These are phyloP conservation scores for Prunella fulvescens DNA, from an alignment of 2,113 vertebrate genomes.

Conservation along the genomic window DNA sequence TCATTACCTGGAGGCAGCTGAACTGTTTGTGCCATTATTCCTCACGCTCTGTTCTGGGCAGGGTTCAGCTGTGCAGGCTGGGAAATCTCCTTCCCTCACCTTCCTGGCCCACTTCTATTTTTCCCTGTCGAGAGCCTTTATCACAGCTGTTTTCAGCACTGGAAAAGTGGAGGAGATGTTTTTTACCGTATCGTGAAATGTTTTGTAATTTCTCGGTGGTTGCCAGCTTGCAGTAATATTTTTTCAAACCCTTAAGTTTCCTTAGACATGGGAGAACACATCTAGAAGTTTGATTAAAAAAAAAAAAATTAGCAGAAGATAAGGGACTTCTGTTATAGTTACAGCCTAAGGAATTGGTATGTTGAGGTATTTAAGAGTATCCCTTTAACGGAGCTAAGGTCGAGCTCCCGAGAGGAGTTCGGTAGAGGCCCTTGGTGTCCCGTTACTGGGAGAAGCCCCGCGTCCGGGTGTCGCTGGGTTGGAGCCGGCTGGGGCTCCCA, in stretches of 20 bases:
- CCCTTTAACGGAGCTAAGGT: no score
- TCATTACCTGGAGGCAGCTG: background rate
- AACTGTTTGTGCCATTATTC: rapidly evolving
- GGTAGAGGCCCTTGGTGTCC: no score
- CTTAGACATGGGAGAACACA: background rate
- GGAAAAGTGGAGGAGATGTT: background rate
- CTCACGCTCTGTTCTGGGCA: rapidly evolving
- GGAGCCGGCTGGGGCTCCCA: background rate
- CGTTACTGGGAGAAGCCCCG: background rate
- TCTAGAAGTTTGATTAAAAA: no score
- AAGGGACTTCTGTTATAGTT: background rate
- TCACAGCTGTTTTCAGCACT: background rate
- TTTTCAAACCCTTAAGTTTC: background rate
- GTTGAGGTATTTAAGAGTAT: background rate
- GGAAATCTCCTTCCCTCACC: background rate
- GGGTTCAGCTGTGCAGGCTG: background rate
- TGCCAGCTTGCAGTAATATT: background rate
- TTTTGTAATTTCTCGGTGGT: background rate
- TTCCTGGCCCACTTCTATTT: background rate
- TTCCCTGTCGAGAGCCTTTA: background rate
- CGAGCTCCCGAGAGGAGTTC: rapidly evolving
- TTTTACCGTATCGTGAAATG: background rate
- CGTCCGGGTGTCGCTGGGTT: background rate
- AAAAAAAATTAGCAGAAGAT: background rate
- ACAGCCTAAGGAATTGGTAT: background rate